A percentile compares a stretch with the other conserved stretches of the same genome.
Conservation (phyloP, 2,113 vertebrate species). For the Syngnathus floridae region DNA sequence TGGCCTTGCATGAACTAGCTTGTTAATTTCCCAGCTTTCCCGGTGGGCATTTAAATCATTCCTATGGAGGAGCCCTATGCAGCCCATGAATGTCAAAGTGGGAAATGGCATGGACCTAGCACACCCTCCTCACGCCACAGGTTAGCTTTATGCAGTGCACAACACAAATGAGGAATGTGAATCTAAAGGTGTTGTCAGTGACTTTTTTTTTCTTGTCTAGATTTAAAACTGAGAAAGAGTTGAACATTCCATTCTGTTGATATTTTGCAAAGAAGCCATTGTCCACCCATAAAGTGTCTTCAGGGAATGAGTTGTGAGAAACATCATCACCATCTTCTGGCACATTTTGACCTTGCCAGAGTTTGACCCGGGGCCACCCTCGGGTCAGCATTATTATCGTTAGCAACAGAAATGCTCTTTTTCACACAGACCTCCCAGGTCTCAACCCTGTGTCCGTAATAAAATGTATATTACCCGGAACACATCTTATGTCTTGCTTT, state of each 20-base stretch:
- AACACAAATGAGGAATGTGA: slow-evolving; percentile 49
- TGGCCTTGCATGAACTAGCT: slow-evolving; percentile 50
- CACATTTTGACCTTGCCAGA: slow-evolving; percentile 30
- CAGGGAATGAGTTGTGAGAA: slow-evolving; percentile 10
- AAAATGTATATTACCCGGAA: slow-evolving; percentile 5
- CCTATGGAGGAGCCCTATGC: slow-evolving; percentile 43
- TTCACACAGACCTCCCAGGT: not conserved
- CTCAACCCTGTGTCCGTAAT: slow-evolving; percentile 10
- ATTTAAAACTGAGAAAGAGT: slow-evolving; percentile 15
- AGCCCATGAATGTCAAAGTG: slow-evolving; percentile 56
- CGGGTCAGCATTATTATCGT: slow-evolving; percentile 8
- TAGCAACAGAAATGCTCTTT: slow-evolving; percentile 16
- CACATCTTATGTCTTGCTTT: slow-evolving; percentile 1
- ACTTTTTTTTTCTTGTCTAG: slow-evolving; percentile 8
- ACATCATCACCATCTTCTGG: slow-evolving; percentile 20
- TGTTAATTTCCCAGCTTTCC: slow-evolving; percentile 45
- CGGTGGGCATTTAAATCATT: slow-evolving; percentile 43
- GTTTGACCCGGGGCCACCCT: slow-evolving; percentile 15
- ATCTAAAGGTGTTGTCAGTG: slow-evolving; percentile 6
- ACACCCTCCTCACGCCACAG: slow-evolving; percentile 11
- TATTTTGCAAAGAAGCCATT: slow-evolving; percentile 17
- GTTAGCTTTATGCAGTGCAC: slow-evolving; percentile 32
- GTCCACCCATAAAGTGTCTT: slow-evolving; percentile 1
- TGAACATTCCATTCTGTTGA: slow-evolving; percentile 34
- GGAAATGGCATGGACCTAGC: slow-evolving; percentile 36